These are phyloP conservation scores for Tor tambroides DNA, from an alignment of 2,113 vertebrate species.

Conservation along the genomic window DNA sequence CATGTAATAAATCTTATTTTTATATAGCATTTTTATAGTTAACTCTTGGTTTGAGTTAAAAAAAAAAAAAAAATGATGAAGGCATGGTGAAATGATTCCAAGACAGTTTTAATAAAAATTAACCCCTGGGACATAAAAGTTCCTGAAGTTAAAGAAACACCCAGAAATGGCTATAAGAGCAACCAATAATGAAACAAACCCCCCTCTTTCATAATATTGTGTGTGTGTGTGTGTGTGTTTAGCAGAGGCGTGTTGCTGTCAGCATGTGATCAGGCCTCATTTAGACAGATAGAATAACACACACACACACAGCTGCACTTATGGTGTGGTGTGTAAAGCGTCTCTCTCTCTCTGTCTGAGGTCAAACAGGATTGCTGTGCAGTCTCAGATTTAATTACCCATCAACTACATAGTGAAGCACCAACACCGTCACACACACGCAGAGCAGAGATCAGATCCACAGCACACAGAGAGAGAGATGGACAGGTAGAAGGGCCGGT, in stretches of 20 bases:
- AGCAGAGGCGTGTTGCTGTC: not conserved
- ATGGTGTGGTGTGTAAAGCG: not conserved
- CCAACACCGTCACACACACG: constrained; percentile 15
- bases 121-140: not conserved
- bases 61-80: not conserved
- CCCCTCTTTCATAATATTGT: not conserved
- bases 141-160: not conserved
- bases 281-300: not conserved
- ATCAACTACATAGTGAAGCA: not conserved
- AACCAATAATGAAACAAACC: not conserved
- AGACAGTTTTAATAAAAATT: not conserved
- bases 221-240: not conserved
- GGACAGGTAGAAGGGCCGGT: not conserved
- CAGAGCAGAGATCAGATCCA: constrained; percentile 44
- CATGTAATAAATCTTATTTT: too few species aligned
- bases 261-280: not conserved
- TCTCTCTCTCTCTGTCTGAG: not conserved
- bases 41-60: not conserved
- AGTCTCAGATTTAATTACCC: constrained; percentile 11
- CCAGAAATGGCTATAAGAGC: not conserved
- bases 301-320: not conserved
- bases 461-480: constrained; percentile 41
- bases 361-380: not conserved
- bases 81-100: not conserved
- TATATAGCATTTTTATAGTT: too few species aligned